Evolutionary conservation across 92 coral and sea anemone species (phyloP).

Genomic region (Pocillopora grandis): DNA sequence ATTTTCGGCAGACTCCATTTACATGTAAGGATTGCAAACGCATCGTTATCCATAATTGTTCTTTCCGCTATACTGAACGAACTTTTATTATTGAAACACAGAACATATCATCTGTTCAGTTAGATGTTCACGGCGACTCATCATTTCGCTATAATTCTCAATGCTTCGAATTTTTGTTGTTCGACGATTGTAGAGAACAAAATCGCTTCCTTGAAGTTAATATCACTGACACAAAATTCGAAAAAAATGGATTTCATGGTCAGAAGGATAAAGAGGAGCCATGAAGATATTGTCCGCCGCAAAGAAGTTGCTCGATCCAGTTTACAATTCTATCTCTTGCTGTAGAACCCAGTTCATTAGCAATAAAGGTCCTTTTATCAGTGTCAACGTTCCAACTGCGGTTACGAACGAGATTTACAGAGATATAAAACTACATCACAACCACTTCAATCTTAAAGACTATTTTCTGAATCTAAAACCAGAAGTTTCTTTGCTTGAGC

Average conservation of each 20-base stretch:
- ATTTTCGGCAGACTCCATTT: slow-evolving; percentile 3
- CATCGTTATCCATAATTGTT: slow-evolving; percentile 8
- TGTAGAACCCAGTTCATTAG: background rate
- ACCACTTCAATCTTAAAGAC: background rate
- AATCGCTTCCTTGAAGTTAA: slow-evolving; percentile 3
- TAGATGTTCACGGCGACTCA: background rate
- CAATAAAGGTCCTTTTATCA: slow-evolving; percentile 2
- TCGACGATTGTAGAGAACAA: background rate
- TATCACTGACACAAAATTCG: background rate
- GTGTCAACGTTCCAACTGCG: background rate
- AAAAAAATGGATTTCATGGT: slow-evolving; percentile 1
- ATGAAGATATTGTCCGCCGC: background rate
- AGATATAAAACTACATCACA: background rate
- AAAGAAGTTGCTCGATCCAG: background rate
- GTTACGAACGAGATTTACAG: slow-evolving; percentile 6
- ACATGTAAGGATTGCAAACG: background rate
- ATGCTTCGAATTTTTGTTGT: background rate
- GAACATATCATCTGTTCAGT: background rate
- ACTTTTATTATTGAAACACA: background rate
- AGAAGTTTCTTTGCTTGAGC: background rate
- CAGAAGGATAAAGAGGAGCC: background rate
- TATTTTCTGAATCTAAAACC: background rate
- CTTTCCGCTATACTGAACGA: background rate
- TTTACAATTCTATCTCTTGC: background rate
- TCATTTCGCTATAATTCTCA: slow-evolving; percentile 6